phyloP scores from a whole-genome alignment of 2,888 invertebrate species.

The Aphodius granarius region DNA sequence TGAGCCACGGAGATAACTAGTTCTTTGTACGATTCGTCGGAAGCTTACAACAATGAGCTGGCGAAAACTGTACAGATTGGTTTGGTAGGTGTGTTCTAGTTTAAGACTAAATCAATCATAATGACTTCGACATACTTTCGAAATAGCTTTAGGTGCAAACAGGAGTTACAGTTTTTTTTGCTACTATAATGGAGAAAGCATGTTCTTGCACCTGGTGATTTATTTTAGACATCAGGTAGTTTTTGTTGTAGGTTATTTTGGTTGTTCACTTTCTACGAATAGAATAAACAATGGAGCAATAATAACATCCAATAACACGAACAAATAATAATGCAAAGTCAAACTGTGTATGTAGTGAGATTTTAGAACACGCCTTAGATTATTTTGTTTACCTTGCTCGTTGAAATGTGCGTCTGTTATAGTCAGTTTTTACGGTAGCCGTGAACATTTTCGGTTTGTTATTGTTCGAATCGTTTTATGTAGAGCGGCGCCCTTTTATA shows the following conservation, averaged over 20 bases:
- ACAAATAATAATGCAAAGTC: too few species aligned
- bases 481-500: too few species aligned
- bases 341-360: too few species aligned
- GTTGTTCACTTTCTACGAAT: not conserved
- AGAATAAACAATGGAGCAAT: not conserved
- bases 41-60: not conserved
- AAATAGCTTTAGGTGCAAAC: not conserved
- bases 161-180: not conserved
- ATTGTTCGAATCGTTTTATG: too few species aligned
- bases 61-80: not conserved
- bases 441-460: too few species aligned
- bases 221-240: too few species aligned
- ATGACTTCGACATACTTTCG: not conserved
- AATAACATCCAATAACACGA: too few species aligned
- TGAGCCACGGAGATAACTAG: not conserved
- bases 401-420: too few species aligned
- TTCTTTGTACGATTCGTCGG: not conserved
- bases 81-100: not conserved
- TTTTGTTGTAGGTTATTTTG: too few species aligned
- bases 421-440: too few species aligned
- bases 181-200: not conserved
- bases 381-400: too few species aligned
- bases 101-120: not conserved
- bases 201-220: not conserved
- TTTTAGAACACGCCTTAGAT: too few species aligned